Percentiles rank a stretch among this genome's conserved stretches.
These are phyloP conservation scores for Agapetus fuscipes DNA, from an alignment of 2,888 invertebrate species.

Conservation along the genomic window DNA sequence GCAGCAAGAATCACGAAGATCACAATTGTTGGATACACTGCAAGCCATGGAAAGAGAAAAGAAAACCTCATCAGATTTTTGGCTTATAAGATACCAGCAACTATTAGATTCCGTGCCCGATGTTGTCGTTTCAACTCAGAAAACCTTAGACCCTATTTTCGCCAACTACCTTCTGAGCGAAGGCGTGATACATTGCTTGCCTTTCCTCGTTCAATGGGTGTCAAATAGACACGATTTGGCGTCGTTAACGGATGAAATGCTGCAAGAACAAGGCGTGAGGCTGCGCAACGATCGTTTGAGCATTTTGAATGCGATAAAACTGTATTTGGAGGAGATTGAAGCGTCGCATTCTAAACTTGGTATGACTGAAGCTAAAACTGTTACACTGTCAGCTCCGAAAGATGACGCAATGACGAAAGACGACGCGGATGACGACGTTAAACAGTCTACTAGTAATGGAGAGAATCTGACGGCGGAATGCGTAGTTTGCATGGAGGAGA, in stretches of 20 bases:
- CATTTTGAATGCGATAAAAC: conserved; percentile 53
- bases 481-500: conserved; percentile 72
- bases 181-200: conserved; percentile 67
- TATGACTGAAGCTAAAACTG: background rate
- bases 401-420: conserved; percentile 7
- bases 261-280: conserved; percentile 49
- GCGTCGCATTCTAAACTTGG: conserved; percentile 24
- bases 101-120: conserved; percentile 67
- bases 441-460: conserved; percentile 8
- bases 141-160: conserved; percentile 54
- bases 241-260: conserved; percentile 45
- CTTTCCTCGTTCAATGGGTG: conserved; percentile 56
- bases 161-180: conserved; percentile 60
- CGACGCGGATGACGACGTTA: background rate
- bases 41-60: conserved; percentile 59
- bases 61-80: conserved; percentile 50
- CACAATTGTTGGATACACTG: conserved; percentile 56
- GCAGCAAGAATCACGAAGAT: conserved; percentile 56
- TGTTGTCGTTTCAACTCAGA: conserved; percentile 50
- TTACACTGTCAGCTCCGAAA: background rate
- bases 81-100: conserved; percentile 75
- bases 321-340: conserved; percentile 41
- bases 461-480: conserved; percentile 51
- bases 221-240: conserved; percentile 43
- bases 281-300: conserved; percentile 47